phyloP scores from a whole-genome alignment of 2,797 vertebrate species.

The Gobionotothen gibberifrons region DNA sequence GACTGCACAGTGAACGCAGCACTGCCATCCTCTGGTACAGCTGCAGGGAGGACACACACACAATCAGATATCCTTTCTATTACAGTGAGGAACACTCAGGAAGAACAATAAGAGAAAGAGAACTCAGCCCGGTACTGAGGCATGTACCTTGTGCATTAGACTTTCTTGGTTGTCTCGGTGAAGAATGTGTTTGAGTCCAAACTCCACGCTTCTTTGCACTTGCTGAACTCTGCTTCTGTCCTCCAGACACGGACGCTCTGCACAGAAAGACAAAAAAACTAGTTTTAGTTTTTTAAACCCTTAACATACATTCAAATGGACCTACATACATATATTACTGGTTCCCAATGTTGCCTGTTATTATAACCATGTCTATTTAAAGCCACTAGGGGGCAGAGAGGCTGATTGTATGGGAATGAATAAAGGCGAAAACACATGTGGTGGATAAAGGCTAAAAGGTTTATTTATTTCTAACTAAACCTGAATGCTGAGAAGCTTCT shows the following conservation, averaged over 20 bases:
- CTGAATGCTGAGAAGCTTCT: neutral
- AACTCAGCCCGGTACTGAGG: neutral
- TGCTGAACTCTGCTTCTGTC: constrained; percentile 88
- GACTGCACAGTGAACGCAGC: constrained; percentile 81
- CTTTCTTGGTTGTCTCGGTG: constrained; percentile 88
- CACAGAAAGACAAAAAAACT: constrained; percentile 25
- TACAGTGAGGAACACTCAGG: neutral
- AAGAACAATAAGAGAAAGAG: neutral
- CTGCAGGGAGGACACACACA: constrained; percentile 65
- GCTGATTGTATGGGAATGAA: neutral
- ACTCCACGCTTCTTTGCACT: constrained; percentile 86
- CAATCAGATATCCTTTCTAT: neutral
- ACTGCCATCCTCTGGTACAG: constrained; percentile 82
- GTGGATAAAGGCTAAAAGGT: too few species aligned
- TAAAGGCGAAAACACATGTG: neutral
- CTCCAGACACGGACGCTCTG: constrained; percentile 92
- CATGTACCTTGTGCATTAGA: constrained; percentile 88
- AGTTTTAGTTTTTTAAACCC: neutral
- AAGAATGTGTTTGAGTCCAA: constrained; percentile 89
- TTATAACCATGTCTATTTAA: neutral
- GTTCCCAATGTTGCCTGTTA: neutral
- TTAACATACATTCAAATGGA: neutral
- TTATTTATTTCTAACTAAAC: too few species aligned
- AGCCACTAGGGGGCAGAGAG: constrained; percentile 24
- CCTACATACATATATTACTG: neutral